Base-by-base conservation (phyloP, 2,797 vertebrate species). In the Microctenopoma stevenorrisi region DNA sequence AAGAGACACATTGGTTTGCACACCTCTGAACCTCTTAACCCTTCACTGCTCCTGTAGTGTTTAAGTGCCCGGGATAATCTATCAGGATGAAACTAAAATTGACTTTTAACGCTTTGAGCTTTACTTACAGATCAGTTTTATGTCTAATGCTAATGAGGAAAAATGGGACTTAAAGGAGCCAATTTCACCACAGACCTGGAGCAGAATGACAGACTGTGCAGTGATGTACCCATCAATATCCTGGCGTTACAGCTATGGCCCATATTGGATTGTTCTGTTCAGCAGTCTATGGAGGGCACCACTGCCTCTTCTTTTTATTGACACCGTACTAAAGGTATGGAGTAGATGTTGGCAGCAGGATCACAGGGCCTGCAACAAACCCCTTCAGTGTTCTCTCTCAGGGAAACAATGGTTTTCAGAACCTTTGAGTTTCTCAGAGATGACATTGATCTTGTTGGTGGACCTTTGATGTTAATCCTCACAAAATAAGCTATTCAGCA, bases 71-170 rank as follows among this genome's bases (percentile, higher is more conserved):
- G 35, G 63, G 48, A 62, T 72, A 82, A 86, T 86, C 68, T 67
- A 84, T 82, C 35, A 52, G 49, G 55, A 47, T 48, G 61, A 47
- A 86, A 89, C 88, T 74, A 81, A 84, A 86, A 89, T 89, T 75
- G 82, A 84, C 86, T 89, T 82, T 79, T 74, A 83, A 82, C 79
- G 70, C 70, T 74, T 79, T 74, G 70, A 86, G 83, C 83, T 72
- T 86, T 87, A 90, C 79, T 88, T 89, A 88, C 44, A 87, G 82
- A 89, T 88, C 86, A 91, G 80, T 79, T 90, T 89, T 79, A 86
- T 72, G 91, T 91, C 90, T 72, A 57, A 25, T 61, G 76, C 88
- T 92, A 92, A 92, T 91, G 85, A 90, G 88, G 90, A 92, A 88
- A 91, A 91, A 91, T 91, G 89, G 86, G 81, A 68, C 61, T 79